Evolutionary conservation across 2,113 vertebrate genomes (phyloP).

Genomic region (Galeopterus variegatus): DNA sequence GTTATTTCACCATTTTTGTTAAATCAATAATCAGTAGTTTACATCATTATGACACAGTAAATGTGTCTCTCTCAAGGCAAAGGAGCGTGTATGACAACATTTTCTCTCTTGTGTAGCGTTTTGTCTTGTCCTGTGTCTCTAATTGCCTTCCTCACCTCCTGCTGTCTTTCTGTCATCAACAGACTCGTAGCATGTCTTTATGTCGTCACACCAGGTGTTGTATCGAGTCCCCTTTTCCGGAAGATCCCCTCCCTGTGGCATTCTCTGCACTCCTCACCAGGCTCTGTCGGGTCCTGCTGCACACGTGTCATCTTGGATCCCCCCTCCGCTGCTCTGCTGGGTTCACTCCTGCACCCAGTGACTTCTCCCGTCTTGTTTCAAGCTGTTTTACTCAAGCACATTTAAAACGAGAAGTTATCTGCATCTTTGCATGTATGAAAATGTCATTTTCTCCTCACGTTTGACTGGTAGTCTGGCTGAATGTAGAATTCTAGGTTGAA

Average conservation of each 20-base stretch:
- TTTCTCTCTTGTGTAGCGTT: neutral
- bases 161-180: neutral
- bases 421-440: neutral
- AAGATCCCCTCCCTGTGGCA: neutral
- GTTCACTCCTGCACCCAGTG: neutral
- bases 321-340: neutral
- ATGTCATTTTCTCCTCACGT: neutral
- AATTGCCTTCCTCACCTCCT: neutral
- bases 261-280: neutral
- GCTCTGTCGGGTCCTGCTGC: neutral
- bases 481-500: neutral
- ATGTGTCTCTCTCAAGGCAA: conserved; percentile 4
- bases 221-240: neutral
- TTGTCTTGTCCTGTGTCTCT: neutral
- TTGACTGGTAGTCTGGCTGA: neutral
- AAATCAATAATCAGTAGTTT: conserved; percentile 66
- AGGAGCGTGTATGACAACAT: neutral
- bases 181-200: neutral
- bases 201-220: neutral
- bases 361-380: neutral
- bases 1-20: conserved; percentile 77
- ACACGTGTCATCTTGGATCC: neutral
- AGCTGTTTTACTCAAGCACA: neutral
- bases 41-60: conserved; percentile 59
- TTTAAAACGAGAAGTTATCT: neutral